A percentile compares a stretch with the other conserved stretches of the same genome.
Evolutionary conservation across 2,888 invertebrate genomes (phyloP).

Genomic region (Trisateles emortualis): DNA sequence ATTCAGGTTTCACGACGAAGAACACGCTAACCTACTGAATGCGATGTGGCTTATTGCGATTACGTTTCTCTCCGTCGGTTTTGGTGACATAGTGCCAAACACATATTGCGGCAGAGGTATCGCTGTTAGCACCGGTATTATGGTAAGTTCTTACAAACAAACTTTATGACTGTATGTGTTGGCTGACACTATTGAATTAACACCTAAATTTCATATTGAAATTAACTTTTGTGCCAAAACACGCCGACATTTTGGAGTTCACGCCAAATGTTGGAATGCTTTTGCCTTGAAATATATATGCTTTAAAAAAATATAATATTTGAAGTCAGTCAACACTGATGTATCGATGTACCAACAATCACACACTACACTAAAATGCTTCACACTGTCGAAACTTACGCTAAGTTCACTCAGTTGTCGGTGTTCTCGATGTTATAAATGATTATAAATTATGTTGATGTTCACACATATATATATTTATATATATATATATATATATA

Average conservation of each 20-base stretch:
- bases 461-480: slow-evolving; percentile 48
- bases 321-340: slow-evolving; percentile 79
- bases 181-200: slow-evolving; percentile 68
- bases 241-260: slow-evolving; percentile 38
- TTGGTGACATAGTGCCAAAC: slow-evolving; percentile 99
- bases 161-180: slow-evolving; percentile 73
- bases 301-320: slow-evolving; percentile 29
- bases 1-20: slow-evolving; percentile 98
- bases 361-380: slow-evolving; percentile 75
- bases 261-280: slow-evolving; percentile 51
- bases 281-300: slow-evolving; percentile 37
- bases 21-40: slow-evolving; percentile 99
- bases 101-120: slow-evolving; percentile 99
- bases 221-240: slow-evolving; percentile 45
- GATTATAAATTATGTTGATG: slow-evolving; percentile 48
- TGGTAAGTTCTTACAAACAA: slow-evolving; percentile 92
- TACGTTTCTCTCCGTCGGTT: slow-evolving; percentile 99
- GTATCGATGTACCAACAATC: slow-evolving; percentile 69
- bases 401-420: slow-evolving; percentile 58
- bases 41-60: slow-evolving; percentile 99
- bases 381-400: slow-evolving; percentile 61
- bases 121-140: slow-evolving; percentile 99
- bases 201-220: slow-evolving; percentile 5
- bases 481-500: no score
- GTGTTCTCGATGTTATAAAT: slow-evolving; percentile 67